Evolutionary conservation across 2,113 vertebrate genomes (phyloP).

Genomic region (Acinonyx jubatus): DNA sequence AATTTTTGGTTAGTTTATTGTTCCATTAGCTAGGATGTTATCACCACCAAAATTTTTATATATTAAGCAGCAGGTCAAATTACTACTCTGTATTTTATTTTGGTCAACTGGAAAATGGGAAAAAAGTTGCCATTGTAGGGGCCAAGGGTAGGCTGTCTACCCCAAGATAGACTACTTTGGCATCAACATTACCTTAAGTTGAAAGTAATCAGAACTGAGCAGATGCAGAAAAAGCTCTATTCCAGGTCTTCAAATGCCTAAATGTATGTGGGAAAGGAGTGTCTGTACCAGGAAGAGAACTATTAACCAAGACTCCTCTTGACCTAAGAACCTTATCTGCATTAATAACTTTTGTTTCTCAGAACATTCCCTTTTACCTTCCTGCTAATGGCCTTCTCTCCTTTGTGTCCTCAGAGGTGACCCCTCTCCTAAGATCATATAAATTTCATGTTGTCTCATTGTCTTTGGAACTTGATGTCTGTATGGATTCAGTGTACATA

Average conservation of each 20-base stretch:
- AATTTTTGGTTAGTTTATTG: constrained; percentile 14
- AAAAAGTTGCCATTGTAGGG: neutral
- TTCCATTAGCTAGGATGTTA: neutral
- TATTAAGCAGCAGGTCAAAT: neutral
- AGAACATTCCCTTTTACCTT: neutral
- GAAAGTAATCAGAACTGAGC: neutral
- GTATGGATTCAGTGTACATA: neutral
- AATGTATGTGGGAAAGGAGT: neutral
- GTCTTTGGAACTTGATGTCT: neutral
- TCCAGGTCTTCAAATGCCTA: neutral
- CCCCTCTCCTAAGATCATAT: neutral
- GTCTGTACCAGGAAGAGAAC: neutral
- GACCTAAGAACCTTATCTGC: neutral
- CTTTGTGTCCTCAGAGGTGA: neutral
- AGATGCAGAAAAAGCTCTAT: neutral
- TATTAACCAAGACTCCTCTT: neutral
- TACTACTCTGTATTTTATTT: neutral
- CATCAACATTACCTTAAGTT: neutral
- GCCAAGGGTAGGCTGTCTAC: neutral
- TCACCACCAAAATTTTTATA: neutral
- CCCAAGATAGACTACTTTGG: neutral
- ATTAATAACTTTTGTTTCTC: neutral
- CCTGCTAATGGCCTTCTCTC: neutral
- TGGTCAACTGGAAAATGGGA: neutral
- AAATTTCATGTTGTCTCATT: neutral